These are phyloP conservation scores for Hemistola chrysoprasaria DNA, from an alignment of 2,888 invertebrate species.

Conservation along the genomic window DNA sequence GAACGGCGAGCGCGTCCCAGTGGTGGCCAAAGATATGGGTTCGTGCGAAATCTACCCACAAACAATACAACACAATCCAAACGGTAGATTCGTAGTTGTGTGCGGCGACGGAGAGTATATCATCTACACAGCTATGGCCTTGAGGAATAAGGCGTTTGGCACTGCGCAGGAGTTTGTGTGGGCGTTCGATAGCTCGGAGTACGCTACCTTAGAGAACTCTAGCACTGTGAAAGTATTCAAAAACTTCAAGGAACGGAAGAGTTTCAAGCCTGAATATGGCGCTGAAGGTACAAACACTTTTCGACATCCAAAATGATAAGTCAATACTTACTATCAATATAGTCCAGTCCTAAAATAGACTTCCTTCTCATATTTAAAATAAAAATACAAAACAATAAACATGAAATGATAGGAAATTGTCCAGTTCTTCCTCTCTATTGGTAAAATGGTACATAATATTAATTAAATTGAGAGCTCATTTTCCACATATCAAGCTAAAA, in stretches of 20 bases:
- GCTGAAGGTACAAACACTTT: slow-evolving; percentile 96
- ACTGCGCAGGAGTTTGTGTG: slow-evolving; percentile 99
- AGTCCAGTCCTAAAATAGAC: too few relatives aligned
- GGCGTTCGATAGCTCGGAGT: slow-evolving; percentile 97
- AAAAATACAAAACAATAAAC: too few relatives aligned
- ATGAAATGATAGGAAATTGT: too few relatives aligned
- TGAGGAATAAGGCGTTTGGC: slow-evolving; percentile 99
- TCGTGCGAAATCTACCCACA: slow-evolving; percentile 99
- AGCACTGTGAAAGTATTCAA: slow-evolving; percentile 97
- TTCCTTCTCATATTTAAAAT: too few relatives aligned
- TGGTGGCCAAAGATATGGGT: slow-evolving; percentile 99
- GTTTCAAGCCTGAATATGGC: slow-evolving; percentile 97
- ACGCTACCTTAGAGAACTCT: slow-evolving; percentile 93
- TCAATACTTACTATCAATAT: too few relatives aligned
- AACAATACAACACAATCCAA: slow-evolving; percentile 98
- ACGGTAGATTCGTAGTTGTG: slow-evolving; percentile 95
- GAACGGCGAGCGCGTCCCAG: slow-evolving; percentile 95
- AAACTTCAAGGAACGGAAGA: slow-evolving; percentile 98
- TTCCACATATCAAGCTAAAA: too few relatives aligned
- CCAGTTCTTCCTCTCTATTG: too few relatives aligned
- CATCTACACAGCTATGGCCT: slow-evolving; percentile 99
- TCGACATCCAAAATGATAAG: too few relatives aligned
- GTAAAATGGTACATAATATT: too few relatives aligned
- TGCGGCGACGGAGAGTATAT: slow-evolving; percentile 99
- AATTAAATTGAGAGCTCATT: too few relatives aligned